Evolutionary conservation across 2,113 vertebrate species (phyloP), one percentile per base, ranked within the genome.

Genomic region (Asarcornis scutulata): DNA sequence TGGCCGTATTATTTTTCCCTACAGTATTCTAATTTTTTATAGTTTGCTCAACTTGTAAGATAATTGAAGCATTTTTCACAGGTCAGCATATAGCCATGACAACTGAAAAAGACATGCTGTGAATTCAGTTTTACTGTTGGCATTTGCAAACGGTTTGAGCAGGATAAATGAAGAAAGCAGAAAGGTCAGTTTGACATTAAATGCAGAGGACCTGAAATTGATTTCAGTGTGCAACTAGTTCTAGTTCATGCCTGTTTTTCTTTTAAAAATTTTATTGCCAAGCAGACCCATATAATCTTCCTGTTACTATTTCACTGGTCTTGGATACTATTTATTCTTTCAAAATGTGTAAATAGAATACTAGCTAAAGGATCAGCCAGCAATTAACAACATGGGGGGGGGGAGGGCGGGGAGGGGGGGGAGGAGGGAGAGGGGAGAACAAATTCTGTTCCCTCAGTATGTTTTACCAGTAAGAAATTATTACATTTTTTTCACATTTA

Each of bases 381-480:
- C 73, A 88, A 78, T 60, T 31, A 88, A 59, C 31, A 95, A 85
- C 60, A 92, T 18, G 56, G 40, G 11, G 40, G 40, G 40, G 38
- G 38, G 38, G 38, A 5, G 38, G 38, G 38, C 11, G 38, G 38
- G 40, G 38, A 40, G 40, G 11, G 40, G 40, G 12, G 40, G 40
- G 40, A 40, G 12, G 13, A 40, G 40, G 40, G 12, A 40, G 40
- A 40, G 40, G 40, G 40, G 40, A 40, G 40, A 40, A 40, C 40
- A 40, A 92, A 78, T 4, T 9, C 32, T 94, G 40, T 82, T 96
- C 60, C 73, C 79, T 90, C 56, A 34, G 62, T 72, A 66, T 10
- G 13, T 93, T 94, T 71, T 96, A 91, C 73, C 42, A 69, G 26
- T 86, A 73, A 96, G 18, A 88, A 97, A 97, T 95, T 96, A 90